phyloP scores from a whole-genome alignment of 2,888 invertebrate species.

The Blastobasis adustella region DNA sequence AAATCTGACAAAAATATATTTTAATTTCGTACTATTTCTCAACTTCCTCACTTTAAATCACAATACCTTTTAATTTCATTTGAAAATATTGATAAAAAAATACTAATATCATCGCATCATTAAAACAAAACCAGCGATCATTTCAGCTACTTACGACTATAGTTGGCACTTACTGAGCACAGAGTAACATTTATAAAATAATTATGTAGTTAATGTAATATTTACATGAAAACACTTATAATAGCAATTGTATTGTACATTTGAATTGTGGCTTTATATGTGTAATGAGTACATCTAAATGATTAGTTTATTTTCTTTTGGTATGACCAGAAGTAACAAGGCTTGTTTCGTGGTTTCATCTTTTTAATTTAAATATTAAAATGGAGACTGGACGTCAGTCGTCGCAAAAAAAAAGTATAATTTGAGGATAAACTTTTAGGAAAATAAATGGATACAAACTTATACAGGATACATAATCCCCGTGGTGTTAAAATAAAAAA shows the following conservation, averaged over 20 bases:
- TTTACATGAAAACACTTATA: neutral
- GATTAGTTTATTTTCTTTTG: no score
- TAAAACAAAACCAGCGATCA: slow-evolving; percentile 17
- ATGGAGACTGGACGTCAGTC: no score
- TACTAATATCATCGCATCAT: slow-evolving; percentile 26
- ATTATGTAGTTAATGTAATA: slow-evolving; percentile 21
- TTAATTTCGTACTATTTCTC: slow-evolving; percentile 36
- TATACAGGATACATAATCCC: no score
- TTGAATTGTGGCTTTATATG: no score
- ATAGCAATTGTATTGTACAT: neutral
- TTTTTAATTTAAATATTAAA: no score
- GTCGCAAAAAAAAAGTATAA: no score
- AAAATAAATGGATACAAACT: no score
- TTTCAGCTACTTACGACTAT: slow-evolving; percentile 54
- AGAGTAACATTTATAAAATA: slow-evolving; percentile 36
- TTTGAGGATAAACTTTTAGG: no score
- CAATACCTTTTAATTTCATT: slow-evolving; percentile 31
- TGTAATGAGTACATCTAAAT: neutral
- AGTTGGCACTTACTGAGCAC: slow-evolving; percentile 70
- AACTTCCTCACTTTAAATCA: slow-evolving; percentile 51
- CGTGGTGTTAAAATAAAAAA: no score
- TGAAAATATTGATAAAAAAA: slow-evolving; percentile 22
- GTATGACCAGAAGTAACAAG: no score
- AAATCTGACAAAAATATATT: slow-evolving; percentile 43
- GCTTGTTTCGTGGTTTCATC: no score